These are phyloP conservation scores for Parazoanthus darwini DNA, from an alignment of 92 coral and sea anemone species.

Conservation along the genomic window DNA sequence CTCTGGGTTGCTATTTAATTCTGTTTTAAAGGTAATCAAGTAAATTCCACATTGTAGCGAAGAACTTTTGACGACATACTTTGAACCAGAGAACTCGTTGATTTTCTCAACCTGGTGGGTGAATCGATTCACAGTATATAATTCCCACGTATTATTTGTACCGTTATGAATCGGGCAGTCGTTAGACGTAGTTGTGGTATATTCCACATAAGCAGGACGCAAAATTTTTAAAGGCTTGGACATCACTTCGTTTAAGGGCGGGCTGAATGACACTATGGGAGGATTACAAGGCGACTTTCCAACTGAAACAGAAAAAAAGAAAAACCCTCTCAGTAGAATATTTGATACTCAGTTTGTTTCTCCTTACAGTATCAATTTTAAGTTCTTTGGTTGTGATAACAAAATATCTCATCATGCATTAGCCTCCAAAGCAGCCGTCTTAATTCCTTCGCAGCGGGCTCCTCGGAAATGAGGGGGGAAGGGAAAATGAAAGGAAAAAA, in stretches of 20 bases:
- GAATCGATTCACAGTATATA: neutral
- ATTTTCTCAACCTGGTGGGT: neutral
- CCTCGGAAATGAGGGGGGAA: no score
- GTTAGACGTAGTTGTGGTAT: neutral
- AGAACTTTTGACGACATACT: neutral
- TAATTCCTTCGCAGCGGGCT: no score
- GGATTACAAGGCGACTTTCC: conserved; percentile 1
- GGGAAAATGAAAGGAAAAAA: no score
- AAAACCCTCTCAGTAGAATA: neutral
- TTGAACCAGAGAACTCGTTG: neutral
- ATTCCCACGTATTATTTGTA: neutral
- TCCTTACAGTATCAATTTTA: no score
- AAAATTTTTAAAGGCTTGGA: neutral
- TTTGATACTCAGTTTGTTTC: no score
- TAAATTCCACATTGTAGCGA: conserved; percentile 62
- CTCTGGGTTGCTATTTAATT: conserved; percentile 24
- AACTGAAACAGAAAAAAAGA: neutral
- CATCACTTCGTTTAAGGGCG: neutral
- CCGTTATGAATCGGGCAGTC: neutral
- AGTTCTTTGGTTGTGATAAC: no score
- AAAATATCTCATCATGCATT: no score
- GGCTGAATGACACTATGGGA: neutral
- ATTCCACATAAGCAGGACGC: neutral
- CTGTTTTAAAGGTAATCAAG: conserved; percentile 53
- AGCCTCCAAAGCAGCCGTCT: no score